A percentile compares a stretch with the other conserved stretches of the same genome.
Evolutionary conservation across 2,888 invertebrate species (phyloP).

Genomic region (Ctena decussata): DNA sequence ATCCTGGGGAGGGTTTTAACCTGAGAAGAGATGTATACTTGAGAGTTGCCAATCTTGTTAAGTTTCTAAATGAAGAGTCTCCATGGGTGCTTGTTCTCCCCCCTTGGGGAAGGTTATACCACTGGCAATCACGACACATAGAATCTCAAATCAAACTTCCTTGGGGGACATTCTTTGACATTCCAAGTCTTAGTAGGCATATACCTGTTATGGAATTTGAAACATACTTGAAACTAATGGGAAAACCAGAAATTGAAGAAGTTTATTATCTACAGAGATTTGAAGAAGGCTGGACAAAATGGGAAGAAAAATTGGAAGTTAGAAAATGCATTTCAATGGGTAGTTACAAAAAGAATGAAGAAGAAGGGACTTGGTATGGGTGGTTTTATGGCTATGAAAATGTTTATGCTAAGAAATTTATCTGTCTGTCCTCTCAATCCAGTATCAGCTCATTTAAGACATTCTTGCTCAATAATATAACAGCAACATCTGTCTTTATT

Average conservation of each 20-base stretch:
- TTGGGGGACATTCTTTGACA: constrained; percentile 96
- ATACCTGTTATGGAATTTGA: constrained; percentile 95
- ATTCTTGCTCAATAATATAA: constrained; percentile 88
- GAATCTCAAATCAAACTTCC: constrained; percentile 89
- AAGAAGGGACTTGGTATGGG: constrained; percentile 85
- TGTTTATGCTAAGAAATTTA: constrained; percentile 90
- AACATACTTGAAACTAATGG: constrained; percentile 90
- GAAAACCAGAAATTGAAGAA: constrained; percentile 90
- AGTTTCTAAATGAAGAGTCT: constrained; percentile 89
- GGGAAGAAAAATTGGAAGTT: constrained; percentile 93
- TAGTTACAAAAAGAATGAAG: constrained; percentile 80
- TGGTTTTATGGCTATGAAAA: constrained; percentile 92
- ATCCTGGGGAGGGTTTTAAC: constrained; percentile 98
- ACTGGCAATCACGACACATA: constrained; percentile 90
- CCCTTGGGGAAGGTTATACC: constrained; percentile 96
- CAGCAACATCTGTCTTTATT: constrained; percentile 81
- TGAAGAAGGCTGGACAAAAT: constrained; percentile 94
- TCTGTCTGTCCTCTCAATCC: constrained; percentile 95
- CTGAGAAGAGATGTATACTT: constrained; percentile 98
- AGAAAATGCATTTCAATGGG: constrained; percentile 88
- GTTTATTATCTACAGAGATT: constrained; percentile 95
- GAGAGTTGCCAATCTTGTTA: constrained; percentile 94
- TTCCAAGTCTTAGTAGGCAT: constrained; percentile 92
- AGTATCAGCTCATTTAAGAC: constrained; percentile 85
- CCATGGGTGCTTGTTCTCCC: constrained; percentile 92